These are phyloP conservation scores for Biston stratarius DNA, from an alignment of 2,888 invertebrate species.

Conservation along the genomic window DNA sequence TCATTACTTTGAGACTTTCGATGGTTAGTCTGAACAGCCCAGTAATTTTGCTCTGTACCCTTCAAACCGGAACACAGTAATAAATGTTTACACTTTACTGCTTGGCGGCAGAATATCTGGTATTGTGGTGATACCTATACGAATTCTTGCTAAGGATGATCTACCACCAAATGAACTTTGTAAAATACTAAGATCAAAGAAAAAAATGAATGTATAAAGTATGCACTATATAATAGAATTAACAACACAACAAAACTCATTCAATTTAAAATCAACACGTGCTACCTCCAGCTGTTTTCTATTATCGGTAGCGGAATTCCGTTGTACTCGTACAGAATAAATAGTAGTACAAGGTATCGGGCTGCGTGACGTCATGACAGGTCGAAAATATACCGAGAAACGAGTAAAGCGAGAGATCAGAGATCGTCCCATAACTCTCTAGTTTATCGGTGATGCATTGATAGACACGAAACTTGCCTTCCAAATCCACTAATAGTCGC, in stretches of 20 bases:
- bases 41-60: too few relatives aligned
- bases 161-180: too few relatives aligned
- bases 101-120: too few relatives aligned
- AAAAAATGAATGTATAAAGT: neutral
- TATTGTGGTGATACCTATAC: too few relatives aligned
- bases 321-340: slow-evolving; percentile 6
- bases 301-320: slow-evolving; percentile 24
- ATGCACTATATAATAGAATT: neutral
- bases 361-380: slow-evolving; percentile 31
- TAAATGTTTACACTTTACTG: too few relatives aligned
- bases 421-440: slow-evolving; percentile 6
- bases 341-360: neutral
- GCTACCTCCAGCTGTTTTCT: slow-evolving; percentile 35
- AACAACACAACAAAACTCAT: slow-evolving; percentile 5
- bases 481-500: neutral
- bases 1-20: too few relatives aligned
- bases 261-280: slow-evolving; percentile 18
- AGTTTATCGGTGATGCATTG: neutral
- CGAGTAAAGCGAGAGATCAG: slow-evolving; percentile 9
- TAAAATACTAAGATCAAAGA: too few relatives aligned
- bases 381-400: slow-evolving; percentile 29
- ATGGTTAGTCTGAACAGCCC: too few relatives aligned
- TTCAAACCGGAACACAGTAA: too few relatives aligned
- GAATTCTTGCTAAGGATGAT: too few relatives aligned
- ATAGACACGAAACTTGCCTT: slow-evolving; percentile 9